A percentile compares a stretch with the other conserved stretches of the same genome.
Conservation (phyloP, 1,140 invertebrate genomes). For the Ooceraea biroi region DNA sequence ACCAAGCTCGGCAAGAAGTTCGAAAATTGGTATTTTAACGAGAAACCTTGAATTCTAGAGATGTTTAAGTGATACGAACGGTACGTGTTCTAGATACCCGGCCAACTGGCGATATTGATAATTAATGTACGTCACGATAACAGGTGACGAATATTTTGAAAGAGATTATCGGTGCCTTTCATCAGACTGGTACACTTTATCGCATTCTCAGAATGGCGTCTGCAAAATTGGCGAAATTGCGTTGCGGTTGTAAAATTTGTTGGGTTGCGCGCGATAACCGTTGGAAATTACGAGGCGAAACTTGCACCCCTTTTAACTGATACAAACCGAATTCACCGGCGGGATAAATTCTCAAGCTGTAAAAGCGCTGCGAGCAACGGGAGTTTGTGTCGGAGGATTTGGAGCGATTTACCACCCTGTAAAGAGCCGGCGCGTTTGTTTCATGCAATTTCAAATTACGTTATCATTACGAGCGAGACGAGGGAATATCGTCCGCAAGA, state of each 20-base stretch:
- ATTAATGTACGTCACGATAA: background rate
- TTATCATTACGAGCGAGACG: constrained; percentile 30
- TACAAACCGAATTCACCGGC: constrained; percentile 56
- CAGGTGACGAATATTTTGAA: background rate
- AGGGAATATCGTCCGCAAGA: constrained; percentile 29
- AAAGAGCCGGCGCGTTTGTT: constrained; percentile 45
- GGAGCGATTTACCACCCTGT: constrained; percentile 44
- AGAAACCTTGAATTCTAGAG: background rate
- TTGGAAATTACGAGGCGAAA: constrained; percentile 65
- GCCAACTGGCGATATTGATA: background rate
- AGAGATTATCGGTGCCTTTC: background rate
- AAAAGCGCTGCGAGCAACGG: constrained; percentile 49
- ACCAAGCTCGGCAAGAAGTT: constrained; percentile 19
- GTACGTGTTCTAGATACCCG: background rate
- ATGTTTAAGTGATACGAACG: background rate
- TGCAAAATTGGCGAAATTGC: constrained; percentile 51
- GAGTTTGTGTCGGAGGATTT: constrained; percentile 46
- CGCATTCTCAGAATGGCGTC: constrained; percentile 23
- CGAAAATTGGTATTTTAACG: background rate
- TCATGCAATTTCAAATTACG: constrained; percentile 56
- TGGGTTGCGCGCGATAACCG: constrained; percentile 65
- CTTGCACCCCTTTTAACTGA: constrained; percentile 56
- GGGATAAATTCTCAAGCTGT: constrained; percentile 46
- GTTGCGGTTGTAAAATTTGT: constrained; percentile 66
- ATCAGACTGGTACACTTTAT: constrained; percentile 2